These are phyloP conservation scores for Ceyx melanurus DNA, from an alignment of 2,113 vertebrate species.

Conservation along the genomic window DNA sequence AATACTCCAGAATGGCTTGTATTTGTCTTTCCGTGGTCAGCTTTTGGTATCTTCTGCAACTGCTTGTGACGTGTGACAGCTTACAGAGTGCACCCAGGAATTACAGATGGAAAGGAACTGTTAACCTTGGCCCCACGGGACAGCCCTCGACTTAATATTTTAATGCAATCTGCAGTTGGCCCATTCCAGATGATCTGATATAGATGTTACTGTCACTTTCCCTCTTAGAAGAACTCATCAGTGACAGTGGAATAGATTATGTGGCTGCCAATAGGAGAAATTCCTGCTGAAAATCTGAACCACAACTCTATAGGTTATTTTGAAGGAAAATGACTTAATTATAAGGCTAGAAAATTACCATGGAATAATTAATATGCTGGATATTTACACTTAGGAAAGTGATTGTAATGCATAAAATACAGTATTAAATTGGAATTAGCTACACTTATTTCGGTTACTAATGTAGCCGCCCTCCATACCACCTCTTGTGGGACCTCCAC, in stretches of 20 bases:
- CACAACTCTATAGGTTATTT: conserved; percentile 23
- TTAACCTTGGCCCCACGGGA: neutral
- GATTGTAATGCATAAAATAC: conserved; percentile 38
- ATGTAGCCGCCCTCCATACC: neutral
- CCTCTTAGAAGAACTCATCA: conserved; percentile 32
- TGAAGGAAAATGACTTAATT: conserved; percentile 45
- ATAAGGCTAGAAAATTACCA: conserved; percentile 44
- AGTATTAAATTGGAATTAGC: conserved; percentile 64
- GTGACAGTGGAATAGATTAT: conserved; percentile 19
- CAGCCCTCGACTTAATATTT: conserved; percentile 37
- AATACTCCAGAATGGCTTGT: neutral
- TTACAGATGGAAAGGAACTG: conserved; percentile 26
- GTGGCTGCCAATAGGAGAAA: conserved; percentile 35
- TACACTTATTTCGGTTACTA: conserved; percentile 49
- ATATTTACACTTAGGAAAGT: conserved; percentile 57
- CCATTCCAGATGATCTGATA: conserved; percentile 56
- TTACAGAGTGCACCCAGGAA: conserved; percentile 41
- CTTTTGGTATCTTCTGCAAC: conserved; percentile 9
- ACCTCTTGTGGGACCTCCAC: conserved; percentile 54
- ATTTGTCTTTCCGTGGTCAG: conserved; percentile 47
- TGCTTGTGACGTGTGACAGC: neutral
- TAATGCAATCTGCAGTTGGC: conserved; percentile 42
- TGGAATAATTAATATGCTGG: conserved; percentile 59
- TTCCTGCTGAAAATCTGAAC: conserved; percentile 33
- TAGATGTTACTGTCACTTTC: conserved; percentile 52